phyloP scores from a whole-genome alignment of 2,888 invertebrate species.

The Hirtodrosophila trivittata region DNA sequence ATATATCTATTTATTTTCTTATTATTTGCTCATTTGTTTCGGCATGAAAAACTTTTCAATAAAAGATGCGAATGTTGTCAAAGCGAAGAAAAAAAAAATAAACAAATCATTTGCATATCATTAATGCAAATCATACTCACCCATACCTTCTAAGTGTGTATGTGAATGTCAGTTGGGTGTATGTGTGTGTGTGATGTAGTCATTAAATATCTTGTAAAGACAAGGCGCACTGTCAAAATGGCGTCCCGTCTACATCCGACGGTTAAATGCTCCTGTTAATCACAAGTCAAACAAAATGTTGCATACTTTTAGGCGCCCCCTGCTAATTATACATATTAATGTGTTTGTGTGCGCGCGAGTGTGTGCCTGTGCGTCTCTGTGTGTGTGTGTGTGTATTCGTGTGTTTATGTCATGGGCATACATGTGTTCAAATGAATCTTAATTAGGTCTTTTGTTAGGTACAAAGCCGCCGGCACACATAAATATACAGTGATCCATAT shows the following conservation, averaged over 20 bases:
- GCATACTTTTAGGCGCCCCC: constrained; percentile 61
- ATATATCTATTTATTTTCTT: constrained; percentile 44
- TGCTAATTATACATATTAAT: constrained; percentile 57
- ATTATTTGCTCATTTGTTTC: constrained; percentile 70
- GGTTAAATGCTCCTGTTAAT: constrained; percentile 67
- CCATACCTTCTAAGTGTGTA: not conserved
- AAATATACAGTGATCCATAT: constrained; percentile 13
- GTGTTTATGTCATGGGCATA: constrained; percentile 43
- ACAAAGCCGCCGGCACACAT: constrained; percentile 55
- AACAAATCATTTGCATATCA: constrained; percentile 80
- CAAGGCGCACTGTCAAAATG: constrained; percentile 10
- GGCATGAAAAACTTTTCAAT: constrained; percentile 69
- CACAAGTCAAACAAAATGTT: constrained; percentile 71
- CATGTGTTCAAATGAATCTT: constrained; percentile 65
- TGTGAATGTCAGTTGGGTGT: too few relatives aligned
- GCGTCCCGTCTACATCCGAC: constrained; percentile 17
- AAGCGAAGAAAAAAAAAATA: constrained; percentile 54
- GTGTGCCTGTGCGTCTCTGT: not conserved
- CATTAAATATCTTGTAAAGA: constrained; percentile 72
- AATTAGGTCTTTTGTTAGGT: constrained; percentile 57
- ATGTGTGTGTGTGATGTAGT: constrained; percentile 35
- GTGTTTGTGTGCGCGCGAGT: not conserved
- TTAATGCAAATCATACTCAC: constrained; percentile 68
- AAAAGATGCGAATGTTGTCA: constrained; percentile 64
- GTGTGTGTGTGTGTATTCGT: constrained; percentile 12